A percentile compares a stretch with the other conserved stretches of the same genome.
Conservation (phyloP, 2,888 invertebrate species). For the Cremastobaeus sp. region DNA sequence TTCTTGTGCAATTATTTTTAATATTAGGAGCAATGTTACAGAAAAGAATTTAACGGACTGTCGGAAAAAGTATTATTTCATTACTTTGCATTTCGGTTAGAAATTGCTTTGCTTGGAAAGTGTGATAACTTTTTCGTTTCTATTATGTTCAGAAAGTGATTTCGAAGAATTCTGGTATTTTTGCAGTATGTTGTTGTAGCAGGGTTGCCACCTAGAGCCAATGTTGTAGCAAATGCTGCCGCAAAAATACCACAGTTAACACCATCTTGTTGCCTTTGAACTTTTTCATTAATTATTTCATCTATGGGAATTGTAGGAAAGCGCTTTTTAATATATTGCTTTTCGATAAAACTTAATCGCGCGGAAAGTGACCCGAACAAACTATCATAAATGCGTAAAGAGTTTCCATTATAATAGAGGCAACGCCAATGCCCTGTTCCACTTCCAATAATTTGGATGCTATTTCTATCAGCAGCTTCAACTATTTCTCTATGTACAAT, state of each 20-base stretch:
- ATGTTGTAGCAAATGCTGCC: not conserved
- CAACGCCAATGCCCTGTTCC: not conserved
- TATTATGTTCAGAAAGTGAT: no score
- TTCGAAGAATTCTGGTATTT: no score
- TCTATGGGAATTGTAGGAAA: not conserved
- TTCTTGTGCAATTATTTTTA: no score
- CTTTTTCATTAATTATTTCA: not conserved
- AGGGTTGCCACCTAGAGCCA: not conserved
- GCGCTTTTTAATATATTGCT: not conserved
- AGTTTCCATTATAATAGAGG: not conserved
- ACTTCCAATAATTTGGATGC: not conserved
- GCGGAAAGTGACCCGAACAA: not conserved
- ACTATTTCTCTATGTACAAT: no score
- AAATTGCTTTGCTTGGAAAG: no score
- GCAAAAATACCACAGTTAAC: not conserved
- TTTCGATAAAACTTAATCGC: not conserved
- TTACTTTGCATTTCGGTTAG: no score
- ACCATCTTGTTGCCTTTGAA: not conserved
- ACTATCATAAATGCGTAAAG: not conserved
- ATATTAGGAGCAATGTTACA: no score
- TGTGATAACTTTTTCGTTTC: no score
- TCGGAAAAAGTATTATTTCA: no score
- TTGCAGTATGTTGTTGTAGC: not conserved
- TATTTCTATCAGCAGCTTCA: no score
- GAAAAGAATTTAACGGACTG: no score